phyloP scores from a whole-genome alignment of 2,113 vertebrate genomes.

The Rhombomys opimus region DNA sequence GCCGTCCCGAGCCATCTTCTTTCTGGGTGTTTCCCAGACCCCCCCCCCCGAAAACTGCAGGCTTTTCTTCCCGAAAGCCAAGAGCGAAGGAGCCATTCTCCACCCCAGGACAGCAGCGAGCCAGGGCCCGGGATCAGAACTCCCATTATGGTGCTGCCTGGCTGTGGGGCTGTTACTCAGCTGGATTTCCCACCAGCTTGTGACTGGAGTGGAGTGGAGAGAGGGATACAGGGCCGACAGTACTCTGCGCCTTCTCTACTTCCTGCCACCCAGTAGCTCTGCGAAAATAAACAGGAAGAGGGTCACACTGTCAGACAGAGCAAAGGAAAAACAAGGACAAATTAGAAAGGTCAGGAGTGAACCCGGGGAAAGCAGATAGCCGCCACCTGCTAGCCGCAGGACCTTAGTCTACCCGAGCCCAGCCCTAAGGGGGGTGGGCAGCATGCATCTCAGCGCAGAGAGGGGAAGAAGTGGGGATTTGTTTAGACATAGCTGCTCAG shows the following conservation, averaged over 20 bases:
- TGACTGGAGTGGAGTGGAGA: not conserved
- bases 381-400: rapidly evolving
- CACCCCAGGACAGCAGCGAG: not conserved
- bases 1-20: not conserved
- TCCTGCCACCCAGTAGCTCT: rapidly evolving
- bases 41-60: not conserved
- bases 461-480: not conserved
- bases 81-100: too few relatives aligned
- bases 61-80: not conserved
- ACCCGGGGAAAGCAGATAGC: not conserved
- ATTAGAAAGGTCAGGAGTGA: not conserved
- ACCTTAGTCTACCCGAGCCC: not conserved
- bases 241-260: rapidly evolving
- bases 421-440: rapidly evolving
- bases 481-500: not conserved
- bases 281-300: not conserved
- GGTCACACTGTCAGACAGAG: rapidly evolving
- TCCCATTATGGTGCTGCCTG: not conserved
- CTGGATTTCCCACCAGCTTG: rapidly evolving
- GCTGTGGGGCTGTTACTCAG: rapidly evolving
- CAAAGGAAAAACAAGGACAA: not conserved
- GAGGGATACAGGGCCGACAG: not conserved
- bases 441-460: too few relatives aligned
- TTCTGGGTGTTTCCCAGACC: not conserved
- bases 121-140: rapidly evolving